A percentile compares a stretch with the other conserved stretches of the same genome.
Conservation (phyloP, 1,140 invertebrate genomes). For the Drosophila arizonae region DNA sequence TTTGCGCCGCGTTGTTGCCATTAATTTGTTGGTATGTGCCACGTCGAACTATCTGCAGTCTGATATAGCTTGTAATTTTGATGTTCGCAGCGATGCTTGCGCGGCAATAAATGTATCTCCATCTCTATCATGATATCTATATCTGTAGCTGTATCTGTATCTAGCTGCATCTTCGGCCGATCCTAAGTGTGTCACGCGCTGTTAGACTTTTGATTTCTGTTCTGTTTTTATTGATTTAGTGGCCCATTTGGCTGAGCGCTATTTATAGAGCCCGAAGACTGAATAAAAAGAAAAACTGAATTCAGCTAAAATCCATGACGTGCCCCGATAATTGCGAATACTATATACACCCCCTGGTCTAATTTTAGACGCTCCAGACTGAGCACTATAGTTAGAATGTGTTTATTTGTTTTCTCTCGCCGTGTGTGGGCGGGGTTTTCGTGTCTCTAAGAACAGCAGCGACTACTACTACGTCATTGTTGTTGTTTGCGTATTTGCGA, state of each 20-base stretch:
- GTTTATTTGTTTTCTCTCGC: conserved; percentile 50
- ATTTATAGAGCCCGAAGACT: conserved; percentile 24
- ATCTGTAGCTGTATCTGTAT: not conserved
- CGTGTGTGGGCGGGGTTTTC: conserved; percentile 34
- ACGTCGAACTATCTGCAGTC: conserved; percentile 40
- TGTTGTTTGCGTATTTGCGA: conserved; percentile 44
- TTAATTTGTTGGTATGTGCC: conserved; percentile 57
- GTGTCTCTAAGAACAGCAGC: conserved; percentile 21
- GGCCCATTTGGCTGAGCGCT: conserved; percentile 32
- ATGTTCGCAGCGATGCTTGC: conserved; percentile 65
- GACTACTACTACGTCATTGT: conserved; percentile 60
- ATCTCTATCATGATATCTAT: not conserved
- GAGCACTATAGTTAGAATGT: conserved; percentile 51
- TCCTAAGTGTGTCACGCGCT: conserved; percentile 68
- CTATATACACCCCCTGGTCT: conserved; percentile 22
- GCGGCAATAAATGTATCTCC: not conserved
- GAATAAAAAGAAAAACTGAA: conserved; percentile 2
- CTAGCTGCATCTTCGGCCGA: conserved; percentile 11
- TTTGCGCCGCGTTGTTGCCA: conserved; percentile 71
- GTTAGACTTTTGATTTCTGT: conserved; percentile 48
- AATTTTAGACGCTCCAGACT: conserved; percentile 40
- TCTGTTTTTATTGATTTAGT: conserved; percentile 52
- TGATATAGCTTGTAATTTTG: conserved; percentile 75
- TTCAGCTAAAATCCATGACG: conserved; percentile 52
- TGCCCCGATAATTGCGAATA: conserved; percentile 62